Evolutionary conservation across 2,113 vertebrate species (phyloP).

Genomic region (Tenrec ecaudatus): DNA sequence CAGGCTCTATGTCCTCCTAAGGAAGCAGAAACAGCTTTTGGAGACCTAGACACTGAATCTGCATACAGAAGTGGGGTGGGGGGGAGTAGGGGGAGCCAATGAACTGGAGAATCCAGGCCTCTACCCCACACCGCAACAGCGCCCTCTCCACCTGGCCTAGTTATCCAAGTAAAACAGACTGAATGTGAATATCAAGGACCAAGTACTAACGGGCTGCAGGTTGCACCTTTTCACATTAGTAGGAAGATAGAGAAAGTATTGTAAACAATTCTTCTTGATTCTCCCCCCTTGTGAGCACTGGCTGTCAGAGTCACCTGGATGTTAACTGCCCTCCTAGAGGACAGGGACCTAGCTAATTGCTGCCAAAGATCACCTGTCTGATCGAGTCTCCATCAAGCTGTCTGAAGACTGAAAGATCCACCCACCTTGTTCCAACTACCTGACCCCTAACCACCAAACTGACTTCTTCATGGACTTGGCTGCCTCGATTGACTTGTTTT

Average conservation of each 20-base stretch:
- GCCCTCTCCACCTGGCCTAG: not conserved
- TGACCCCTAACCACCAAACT: not conserved
- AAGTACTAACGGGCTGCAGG: not conserved
- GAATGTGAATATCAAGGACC: not conserved
- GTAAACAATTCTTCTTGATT: slow-evolving; percentile 5
- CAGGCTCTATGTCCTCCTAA: not conserved
- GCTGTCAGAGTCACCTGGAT: not conserved
- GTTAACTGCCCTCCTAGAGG: not conserved
- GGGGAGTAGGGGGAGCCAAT: not conserved
- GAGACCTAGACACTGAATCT: not conserved
- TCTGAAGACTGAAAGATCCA: slow-evolving; percentile 32
- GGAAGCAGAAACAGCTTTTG: not conserved
- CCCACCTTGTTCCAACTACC: slow-evolving; percentile 14
- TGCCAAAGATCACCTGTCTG: not conserved
- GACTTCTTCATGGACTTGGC: slow-evolving; percentile 17
- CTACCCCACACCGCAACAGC: rapidly evolving
- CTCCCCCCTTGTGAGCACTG: not conserved
- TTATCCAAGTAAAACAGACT: not conserved
- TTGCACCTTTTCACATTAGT: not conserved
- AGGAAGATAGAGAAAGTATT: not conserved
- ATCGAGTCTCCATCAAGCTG: not conserved
- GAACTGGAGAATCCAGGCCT: not conserved
- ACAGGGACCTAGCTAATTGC: not conserved
- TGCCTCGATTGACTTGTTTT: not conserved
- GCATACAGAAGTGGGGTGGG: too few species aligned